These are phyloP conservation scores for Cossypha caffra DNA, from an alignment of 2,797 vertebrate genomes.

Conservation along the genomic window DNA sequence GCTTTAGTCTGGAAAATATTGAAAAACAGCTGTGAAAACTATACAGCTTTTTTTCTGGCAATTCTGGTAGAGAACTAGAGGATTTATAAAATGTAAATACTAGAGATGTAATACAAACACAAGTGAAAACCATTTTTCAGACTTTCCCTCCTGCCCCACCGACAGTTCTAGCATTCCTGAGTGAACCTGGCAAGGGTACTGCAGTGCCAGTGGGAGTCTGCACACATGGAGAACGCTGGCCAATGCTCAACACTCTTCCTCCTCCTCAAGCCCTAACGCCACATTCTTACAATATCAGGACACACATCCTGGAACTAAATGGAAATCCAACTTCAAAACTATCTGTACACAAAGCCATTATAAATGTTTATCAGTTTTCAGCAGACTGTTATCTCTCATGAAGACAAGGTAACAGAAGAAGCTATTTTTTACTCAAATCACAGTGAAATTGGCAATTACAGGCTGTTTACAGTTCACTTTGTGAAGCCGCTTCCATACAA, in stretches of 20 bases:
- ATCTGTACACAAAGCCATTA: not conserved
- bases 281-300: not conserved
- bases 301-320: not conserved
- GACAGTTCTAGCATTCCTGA: constrained; percentile 46
- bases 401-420: not conserved
- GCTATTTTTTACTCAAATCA: not conserved
- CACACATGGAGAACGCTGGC: not conserved
- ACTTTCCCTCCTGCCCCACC: constrained; percentile 42
- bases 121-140: constrained; percentile 66
- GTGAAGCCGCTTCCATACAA: not conserved
- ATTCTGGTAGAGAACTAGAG: constrained; percentile 50
- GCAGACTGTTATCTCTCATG: not conserved
- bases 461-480: not conserved
- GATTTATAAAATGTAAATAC: constrained; percentile 71
- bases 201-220: constrained; percentile 44
- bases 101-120: constrained; percentile 68
- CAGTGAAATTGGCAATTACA: not conserved
- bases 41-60: constrained; percentile 65
- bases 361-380: not conserved
- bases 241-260: not conserved
- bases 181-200: constrained; percentile 12
- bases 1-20: constrained; percentile 86
- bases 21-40: constrained; percentile 82
- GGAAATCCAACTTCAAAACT: constrained; percentile 5
- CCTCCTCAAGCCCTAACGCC: not conserved